These are phyloP conservation scores for Prinia subflava DNA, from an alignment of 2,113 vertebrate genomes.

Conservation along the genomic window DNA sequence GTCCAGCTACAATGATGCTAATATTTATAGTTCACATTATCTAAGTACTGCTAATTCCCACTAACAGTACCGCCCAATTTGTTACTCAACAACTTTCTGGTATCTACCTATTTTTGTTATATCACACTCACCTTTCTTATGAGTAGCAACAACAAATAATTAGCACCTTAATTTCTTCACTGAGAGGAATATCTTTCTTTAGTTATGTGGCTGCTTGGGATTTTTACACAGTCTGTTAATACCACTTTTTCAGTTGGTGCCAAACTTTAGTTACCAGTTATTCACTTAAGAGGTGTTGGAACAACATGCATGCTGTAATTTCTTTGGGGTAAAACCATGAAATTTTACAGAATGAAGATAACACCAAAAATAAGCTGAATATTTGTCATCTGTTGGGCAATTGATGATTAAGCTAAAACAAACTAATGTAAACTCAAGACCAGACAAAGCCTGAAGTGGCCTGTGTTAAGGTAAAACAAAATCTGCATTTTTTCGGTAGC, in stretches of 20 bases:
- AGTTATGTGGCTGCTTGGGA: neutral
- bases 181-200: neutral
- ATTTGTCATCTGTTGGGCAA: neutral
- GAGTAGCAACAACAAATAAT: neutral
- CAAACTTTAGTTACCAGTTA: neutral
- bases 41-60: neutral
- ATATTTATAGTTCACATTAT: neutral
- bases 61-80: neutral
- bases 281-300: neutral
- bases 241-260: neutral
- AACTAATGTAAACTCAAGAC: neutral
- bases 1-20: neutral
- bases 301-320: neutral
- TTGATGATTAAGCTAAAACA: neutral
- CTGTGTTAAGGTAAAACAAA: neutral
- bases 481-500: neutral
- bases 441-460: neutral
- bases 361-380: neutral
- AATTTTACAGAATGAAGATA: neutral
- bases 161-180: neutral
- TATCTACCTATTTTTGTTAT: neutral
- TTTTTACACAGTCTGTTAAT: neutral
- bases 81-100: neutral
- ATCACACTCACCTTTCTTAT: neutral
- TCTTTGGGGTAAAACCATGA: neutral